Conservation (phyloP, 1,140 invertebrate genomes). For the Delia radicum region DNA sequence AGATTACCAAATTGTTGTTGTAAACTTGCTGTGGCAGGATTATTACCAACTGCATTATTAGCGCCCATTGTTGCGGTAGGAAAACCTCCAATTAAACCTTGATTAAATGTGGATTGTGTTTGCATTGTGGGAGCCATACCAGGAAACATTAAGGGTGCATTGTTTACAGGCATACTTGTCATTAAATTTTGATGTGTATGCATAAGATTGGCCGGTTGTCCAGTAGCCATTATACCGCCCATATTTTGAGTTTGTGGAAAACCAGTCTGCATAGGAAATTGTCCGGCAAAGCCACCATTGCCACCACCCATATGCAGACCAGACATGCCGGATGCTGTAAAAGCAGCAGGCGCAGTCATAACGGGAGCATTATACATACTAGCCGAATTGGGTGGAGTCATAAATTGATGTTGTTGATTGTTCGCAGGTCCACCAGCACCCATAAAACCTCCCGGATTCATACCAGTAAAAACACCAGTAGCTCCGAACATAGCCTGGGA, state of each 20-base stretch:
- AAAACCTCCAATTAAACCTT: not conserved
- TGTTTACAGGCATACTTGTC: conserved; percentile 40
- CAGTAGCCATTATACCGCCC: conserved; percentile 6
- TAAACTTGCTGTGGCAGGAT: conserved; percentile 42
- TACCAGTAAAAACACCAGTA: conserved; percentile 32
- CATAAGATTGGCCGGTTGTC: conserved; percentile 42
- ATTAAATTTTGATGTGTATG: conserved; percentile 45
- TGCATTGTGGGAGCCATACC: not conserved
- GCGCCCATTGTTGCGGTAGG: not conserved
- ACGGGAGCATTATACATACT: conserved; percentile 55
- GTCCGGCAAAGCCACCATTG: conserved; percentile 24
- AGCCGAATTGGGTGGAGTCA: conserved; percentile 53
- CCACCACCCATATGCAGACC: conserved; percentile 33
- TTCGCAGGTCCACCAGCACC: conserved; percentile 39
- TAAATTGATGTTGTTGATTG: conserved; percentile 48
- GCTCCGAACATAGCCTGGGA: conserved; percentile 25
- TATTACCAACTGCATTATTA: conserved; percentile 13
- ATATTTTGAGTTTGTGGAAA: conserved; percentile 28
- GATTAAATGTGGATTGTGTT: conserved; percentile 1
- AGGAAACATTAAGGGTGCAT: conserved; percentile 6
- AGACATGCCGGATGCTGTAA: conserved; percentile 43
- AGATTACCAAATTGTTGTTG: conserved; percentile 55
- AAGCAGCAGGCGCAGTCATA: conserved; percentile 52
- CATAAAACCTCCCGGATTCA: conserved; percentile 45
- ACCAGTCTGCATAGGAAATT: conserved; percentile 42